Evolutionary conservation across 64 coral and sea anemone species (phyloP).

Genomic region (Porites lutea): DNA sequence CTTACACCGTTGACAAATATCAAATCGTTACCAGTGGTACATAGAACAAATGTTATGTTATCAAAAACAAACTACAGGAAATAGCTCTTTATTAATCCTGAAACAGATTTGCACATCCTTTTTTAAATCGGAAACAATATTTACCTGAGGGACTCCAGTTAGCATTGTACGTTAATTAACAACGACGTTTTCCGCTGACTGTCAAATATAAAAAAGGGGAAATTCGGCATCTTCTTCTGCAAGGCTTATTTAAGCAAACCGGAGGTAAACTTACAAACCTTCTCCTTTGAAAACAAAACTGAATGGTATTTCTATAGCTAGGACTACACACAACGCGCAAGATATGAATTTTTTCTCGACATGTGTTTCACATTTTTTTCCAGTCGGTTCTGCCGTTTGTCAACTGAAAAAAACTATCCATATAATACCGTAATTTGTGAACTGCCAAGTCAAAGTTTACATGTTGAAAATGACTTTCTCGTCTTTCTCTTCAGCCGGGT

Average conservation of each 20-base stretch:
- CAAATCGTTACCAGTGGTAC: background rate
- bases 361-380: background rate
- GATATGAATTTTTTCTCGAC: background rate
- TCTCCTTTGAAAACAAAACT: too few species aligned
- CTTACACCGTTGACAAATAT: background rate
- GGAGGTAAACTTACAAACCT: too few species aligned
- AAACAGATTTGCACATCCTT: background rate
- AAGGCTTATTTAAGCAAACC: too few species aligned
- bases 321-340: background rate
- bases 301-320: too few species aligned
- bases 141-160: background rate
- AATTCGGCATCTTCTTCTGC: too few species aligned
- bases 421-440: background rate
- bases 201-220: too few species aligned
- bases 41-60: background rate
- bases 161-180: background rate
- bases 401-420: conserved; percentile 11
- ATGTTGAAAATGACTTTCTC: too few species aligned
- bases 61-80: conserved; percentile 11
- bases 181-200: too few species aligned
- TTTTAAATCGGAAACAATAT: background rate
- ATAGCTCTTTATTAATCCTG: background rate
- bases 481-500: too few species aligned
- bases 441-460: background rate
- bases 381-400: background rate